A percentile compares a stretch with the other conserved stretches of the same genome.
phyloP scores from a whole-genome alignment of 2,797 vertebrate genomes.

The Rousettus madagascariensis region DNA sequence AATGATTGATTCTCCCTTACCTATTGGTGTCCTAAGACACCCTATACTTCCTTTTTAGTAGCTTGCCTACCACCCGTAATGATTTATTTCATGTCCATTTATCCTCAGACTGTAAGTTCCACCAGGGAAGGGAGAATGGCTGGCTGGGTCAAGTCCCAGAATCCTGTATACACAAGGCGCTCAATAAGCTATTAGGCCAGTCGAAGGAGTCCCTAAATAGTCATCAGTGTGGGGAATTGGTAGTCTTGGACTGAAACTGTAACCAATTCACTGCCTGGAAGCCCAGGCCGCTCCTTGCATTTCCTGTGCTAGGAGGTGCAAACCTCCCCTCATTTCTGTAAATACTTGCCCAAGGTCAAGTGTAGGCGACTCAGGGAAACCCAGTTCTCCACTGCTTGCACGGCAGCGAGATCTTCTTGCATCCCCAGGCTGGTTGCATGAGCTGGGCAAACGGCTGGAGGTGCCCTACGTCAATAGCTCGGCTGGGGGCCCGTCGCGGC shows the following conservation, averaged over 20 bases:
- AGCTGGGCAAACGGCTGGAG: constrained; percentile 95
- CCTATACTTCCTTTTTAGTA: background rate
- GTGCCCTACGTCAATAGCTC: constrained; percentile 93
- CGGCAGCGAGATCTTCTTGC: background rate
- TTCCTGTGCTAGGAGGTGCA: background rate
- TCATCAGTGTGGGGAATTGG: background rate
- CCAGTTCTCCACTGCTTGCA: rapidly evolving
- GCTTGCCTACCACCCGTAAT: background rate
- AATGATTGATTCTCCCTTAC: background rate
- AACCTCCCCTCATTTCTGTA: background rate
- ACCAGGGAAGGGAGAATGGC: background rate
- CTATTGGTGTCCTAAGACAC: background rate
- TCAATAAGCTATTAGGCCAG: background rate
- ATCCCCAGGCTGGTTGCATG: constrained; percentile 93
- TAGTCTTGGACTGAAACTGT: background rate
- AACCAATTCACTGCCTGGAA: background rate
- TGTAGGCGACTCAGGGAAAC: background rate
- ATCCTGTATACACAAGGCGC: background rate
- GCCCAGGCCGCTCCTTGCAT: background rate
- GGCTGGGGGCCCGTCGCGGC: constrained; percentile 90
- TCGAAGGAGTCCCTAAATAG: background rate
- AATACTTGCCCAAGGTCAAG: background rate
- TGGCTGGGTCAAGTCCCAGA: background rate
- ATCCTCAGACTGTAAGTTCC: background rate
- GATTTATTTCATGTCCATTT: background rate